A percentile compares a stretch with the other conserved stretches of the same genome.
phyloP scores from a whole-genome alignment of 2,113 vertebrate genomes.

The Proterorhinus semilunaris region DNA sequence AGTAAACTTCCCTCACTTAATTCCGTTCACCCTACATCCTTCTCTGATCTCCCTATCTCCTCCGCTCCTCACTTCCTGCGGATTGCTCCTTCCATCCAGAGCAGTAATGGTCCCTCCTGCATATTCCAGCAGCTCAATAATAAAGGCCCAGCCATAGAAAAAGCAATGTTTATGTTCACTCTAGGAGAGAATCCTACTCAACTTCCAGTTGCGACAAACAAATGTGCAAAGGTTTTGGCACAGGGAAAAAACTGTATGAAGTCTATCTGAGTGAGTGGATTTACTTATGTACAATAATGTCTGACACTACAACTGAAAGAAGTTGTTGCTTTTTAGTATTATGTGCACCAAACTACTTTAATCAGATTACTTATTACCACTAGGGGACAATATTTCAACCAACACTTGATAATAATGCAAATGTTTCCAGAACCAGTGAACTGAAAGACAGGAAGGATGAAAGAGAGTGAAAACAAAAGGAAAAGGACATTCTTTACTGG shows the following conservation, averaged over 20 bases:
- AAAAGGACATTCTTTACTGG: no score
- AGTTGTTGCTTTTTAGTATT: neutral
- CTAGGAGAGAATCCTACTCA: constrained; percentile 50
- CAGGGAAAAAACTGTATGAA: no score
- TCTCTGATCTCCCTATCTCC: constrained; percentile 36
- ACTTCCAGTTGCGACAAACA: constrained; percentile 39
- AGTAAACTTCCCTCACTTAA: constrained; percentile 30
- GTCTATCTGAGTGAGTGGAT: neutral
- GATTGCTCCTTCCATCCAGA: constrained; percentile 27
- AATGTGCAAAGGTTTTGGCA: constrained; percentile 8
- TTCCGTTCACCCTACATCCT: constrained; percentile 31
- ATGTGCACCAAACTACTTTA: neutral
- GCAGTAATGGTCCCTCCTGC: constrained; percentile 54
- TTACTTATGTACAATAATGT: constrained; percentile 5
- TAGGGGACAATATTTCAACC: neutral
- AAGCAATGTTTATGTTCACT: constrained; percentile 60
- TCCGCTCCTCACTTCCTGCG: constrained; percentile 16
- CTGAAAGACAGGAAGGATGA: neutral
- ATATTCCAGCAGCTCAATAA: constrained; percentile 43
- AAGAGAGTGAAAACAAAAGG: no score
- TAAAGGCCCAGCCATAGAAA: constrained; percentile 53
- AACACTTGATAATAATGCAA: neutral
- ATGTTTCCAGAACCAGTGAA: neutral
- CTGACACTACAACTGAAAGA: neutral
- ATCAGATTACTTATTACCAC: neutral